phyloP scores from a whole-genome alignment of 2,888 invertebrate species.

The Eubasilissa splendida region DNA sequence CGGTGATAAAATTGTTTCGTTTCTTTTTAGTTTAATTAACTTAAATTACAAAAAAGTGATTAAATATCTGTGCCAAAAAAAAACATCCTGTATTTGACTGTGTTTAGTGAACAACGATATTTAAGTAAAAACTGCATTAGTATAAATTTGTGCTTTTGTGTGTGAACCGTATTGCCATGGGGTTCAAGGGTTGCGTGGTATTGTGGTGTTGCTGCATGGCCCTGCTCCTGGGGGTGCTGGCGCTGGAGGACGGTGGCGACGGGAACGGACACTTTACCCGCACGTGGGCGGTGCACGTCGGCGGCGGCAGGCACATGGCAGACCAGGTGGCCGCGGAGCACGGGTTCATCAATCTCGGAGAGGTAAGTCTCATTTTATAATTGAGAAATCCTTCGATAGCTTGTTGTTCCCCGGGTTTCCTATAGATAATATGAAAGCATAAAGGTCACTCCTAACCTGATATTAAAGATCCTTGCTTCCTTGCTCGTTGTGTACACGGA shows the following conservation, averaged over 20 bases:
- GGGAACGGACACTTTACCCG: conserved; percentile 77
- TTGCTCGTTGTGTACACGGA: too few relatives aligned
- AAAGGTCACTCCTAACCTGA: too few relatives aligned
- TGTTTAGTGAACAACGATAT: too few relatives aligned
- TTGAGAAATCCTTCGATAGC: too few relatives aligned
- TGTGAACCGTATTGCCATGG: conserved; percentile 58
- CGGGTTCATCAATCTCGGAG: conserved; percentile 88
- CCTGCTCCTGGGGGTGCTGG: conserved; percentile 61
- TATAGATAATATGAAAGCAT: too few relatives aligned
- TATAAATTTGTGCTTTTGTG: neutral
- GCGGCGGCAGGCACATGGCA: conserved; percentile 79
- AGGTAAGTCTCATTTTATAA: conserved; percentile 73
- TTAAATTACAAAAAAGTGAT: neutral
- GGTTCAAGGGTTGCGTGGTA: conserved; percentile 67
- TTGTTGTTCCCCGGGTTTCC: too few relatives aligned
- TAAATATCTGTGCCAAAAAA: neutral
- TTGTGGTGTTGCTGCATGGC: conserved; percentile 64
- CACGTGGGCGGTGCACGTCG: conserved; percentile 90
- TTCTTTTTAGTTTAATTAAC: neutral
- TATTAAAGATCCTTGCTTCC: too few relatives aligned
- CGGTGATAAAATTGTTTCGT: too few relatives aligned
- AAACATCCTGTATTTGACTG: neutral
- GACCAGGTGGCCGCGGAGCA: conserved; percentile 84
- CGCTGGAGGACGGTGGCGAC: conserved; percentile 16
- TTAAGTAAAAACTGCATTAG: neutral